These are phyloP conservation scores for Calidris pugnax DNA, from an alignment of 2,113 vertebrate genomes.

Conservation along the genomic window DNA sequence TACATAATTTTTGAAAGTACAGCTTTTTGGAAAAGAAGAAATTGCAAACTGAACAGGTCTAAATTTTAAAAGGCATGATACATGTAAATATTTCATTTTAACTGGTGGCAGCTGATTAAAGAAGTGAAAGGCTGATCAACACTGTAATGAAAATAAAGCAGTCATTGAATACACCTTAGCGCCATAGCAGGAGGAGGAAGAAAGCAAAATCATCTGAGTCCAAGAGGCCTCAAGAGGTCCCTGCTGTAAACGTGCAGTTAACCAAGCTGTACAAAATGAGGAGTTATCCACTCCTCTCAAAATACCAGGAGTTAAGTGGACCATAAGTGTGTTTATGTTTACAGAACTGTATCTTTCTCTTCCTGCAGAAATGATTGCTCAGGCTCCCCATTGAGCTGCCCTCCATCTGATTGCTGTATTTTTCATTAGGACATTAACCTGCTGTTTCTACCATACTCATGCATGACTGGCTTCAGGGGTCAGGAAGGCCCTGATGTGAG, in stretches of 20 bases:
- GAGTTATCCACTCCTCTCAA: neutral
- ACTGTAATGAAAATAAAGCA: neutral
- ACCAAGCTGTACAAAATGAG: neutral
- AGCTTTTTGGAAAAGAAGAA: neutral
- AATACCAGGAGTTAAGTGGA: neutral
- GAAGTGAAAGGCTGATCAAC: neutral
- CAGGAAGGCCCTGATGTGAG: neutral
- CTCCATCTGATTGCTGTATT: neutral
- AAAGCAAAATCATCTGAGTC: neutral
- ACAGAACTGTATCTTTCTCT: neutral
- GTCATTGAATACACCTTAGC: neutral
- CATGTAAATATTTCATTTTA: slow-evolving; percentile 26
- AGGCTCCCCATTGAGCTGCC: rapidly evolving
- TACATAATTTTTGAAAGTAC: neutral
- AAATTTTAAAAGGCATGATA: neutral
- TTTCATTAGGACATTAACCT: neutral
- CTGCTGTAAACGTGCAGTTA: neutral
- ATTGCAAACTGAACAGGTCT: neutral
- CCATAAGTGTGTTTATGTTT: neutral
- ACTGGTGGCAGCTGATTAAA: neutral
- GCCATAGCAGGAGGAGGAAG: neutral
- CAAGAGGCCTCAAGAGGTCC: neutral
- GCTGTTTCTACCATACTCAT: neutral
- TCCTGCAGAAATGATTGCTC: neutral
- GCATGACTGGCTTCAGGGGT: neutral